Base-by-base conservation (phyloP, 1,140 invertebrate species). In the Oryctes rhinoceros region DNA sequence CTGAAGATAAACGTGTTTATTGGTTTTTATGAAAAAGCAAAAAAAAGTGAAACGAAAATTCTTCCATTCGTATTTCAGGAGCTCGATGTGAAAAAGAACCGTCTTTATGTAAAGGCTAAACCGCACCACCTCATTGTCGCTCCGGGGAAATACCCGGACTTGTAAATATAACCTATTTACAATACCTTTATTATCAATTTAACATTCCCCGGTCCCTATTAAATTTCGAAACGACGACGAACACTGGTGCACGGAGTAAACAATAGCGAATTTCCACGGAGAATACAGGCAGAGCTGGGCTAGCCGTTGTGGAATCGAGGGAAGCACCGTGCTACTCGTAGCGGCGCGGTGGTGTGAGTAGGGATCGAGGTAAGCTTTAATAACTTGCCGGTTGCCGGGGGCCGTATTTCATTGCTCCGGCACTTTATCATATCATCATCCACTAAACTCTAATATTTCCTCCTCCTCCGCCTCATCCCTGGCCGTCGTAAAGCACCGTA, bases 371-470 rank as follows among this genome's bases (percentile, higher is more conserved):
- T 71, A 24, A 71, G 65, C 65, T 71, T 59, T 71, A 71, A 71
- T 71, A 71, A 71, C 65, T 71, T 71, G 65, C 65, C 53, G 53
- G 65, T 71, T 71, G 24, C 24, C 24, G 30, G 11, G 65, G 65
- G 65, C 65, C 65, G 65, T 71, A 71, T 71, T 71, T 71, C 65
- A 71, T 71, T 37, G 65, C 35, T 71, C 65, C 65, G 65, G 65
- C 65, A 71, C 65, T 71, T 71, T 71, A 71, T 71, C 65, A 71
- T 71, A 71, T 71, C 65, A 71, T 71, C 65, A 71, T 71, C 65
- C 65, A 71, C 65, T 71, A 71, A 71, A 71, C 65, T 71, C 65
- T 71, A 71, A 71, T 71, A 71, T 24, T 71, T 24, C 11, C 24
- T 71, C 65, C 24, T 24, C 11, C 24, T 18, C 18, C 10, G 18